Percentiles rank a stretch among this genome's conserved stretches.
These are phyloP conservation scores for Ptychochromis oligacanthus DNA, from an alignment of 2,113 vertebrate species.

Conservation along the genomic window DNA sequence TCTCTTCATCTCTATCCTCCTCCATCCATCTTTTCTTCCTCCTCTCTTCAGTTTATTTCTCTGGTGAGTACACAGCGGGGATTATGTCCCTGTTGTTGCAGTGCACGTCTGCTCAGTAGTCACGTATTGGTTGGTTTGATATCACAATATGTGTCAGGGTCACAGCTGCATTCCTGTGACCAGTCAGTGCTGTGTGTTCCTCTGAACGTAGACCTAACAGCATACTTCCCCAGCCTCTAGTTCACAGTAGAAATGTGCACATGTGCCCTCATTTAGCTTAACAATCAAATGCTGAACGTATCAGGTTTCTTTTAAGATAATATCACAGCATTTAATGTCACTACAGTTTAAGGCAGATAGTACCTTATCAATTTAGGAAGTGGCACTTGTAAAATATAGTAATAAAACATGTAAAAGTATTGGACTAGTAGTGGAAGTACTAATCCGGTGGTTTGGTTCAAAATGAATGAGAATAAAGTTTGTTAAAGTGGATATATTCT, in stretches of 20 bases:
- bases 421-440: no score
- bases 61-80: constrained; percentile 89
- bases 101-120: constrained; percentile 56
- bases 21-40: constrained; percentile 66
- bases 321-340: no score
- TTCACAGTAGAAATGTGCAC: background rate
- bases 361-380: background rate
- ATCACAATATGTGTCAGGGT: background rate
- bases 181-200: background rate
- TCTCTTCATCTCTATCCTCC: constrained; percentile 48
- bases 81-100: constrained; percentile 15
- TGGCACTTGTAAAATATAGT: background rate
- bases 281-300: background rate
- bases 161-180: constrained; percentile 11
- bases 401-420: no score
- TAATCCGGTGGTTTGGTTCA: no score
- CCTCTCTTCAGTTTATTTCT: constrained; percentile 95
- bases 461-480: no score
- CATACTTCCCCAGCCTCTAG: background rate
- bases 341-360: background rate
- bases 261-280: background rate
- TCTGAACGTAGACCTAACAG: background rate
- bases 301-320: no score
- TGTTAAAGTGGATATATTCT: no score
- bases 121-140: constrained; percentile 60